Conservation (phyloP, 64 coral and sea anemone species). For the Dendronephthya gigantea region DNA sequence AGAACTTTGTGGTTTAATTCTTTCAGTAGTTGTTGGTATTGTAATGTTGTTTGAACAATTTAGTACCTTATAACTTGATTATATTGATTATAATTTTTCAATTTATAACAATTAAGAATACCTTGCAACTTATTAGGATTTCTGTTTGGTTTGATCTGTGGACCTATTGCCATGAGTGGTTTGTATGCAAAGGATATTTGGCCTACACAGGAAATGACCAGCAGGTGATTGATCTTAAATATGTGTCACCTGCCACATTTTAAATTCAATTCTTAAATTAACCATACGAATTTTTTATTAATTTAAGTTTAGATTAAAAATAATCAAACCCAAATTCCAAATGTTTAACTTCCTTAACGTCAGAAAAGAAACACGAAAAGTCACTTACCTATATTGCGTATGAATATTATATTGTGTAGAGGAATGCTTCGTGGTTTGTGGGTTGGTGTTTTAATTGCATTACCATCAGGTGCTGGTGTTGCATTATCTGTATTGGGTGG, state of each 20-base stretch:
- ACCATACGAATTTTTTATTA: too few relatives aligned
- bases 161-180: neutral
- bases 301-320: too few relatives aligned
- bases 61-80: neutral
- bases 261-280: too few relatives aligned
- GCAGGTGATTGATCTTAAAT: neutral
- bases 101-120: neutral
- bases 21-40: neutral
- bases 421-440: neutral
- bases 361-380: too few relatives aligned
- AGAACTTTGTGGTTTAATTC: neutral
- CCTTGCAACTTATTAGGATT: neutral
- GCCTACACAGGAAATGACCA: constrained; percentile 9
- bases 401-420: too few relatives aligned
- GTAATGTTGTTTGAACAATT: neutral
- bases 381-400: too few relatives aligned
- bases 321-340: too few relatives aligned
- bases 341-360: too few relatives aligned
- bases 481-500: constrained; percentile 15
- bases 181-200: neutral
- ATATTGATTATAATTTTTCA: neutral
- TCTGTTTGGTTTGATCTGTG: neutral
- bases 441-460: constrained; percentile 3
- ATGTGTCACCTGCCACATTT: too few relatives aligned
- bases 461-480: constrained; percentile 15